phyloP scores from a whole-genome alignment of 2,888 invertebrate genomes.

The Pollenia labialis region DNA sequence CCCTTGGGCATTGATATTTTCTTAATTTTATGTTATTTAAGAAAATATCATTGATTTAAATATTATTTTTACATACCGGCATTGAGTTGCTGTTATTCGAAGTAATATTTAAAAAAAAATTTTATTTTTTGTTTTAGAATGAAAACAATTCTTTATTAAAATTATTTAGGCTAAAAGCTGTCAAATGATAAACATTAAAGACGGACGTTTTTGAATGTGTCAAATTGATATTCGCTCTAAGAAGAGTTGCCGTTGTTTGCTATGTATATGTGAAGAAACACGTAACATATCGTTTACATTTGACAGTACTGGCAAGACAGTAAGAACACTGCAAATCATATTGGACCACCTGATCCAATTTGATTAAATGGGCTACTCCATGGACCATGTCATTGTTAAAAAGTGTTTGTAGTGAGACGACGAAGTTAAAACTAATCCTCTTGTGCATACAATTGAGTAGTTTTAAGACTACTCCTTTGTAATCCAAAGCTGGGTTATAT shows the following conservation, averaged over 20 bases:
- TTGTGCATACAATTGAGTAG: too few relatives aligned
- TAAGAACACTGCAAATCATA: too few relatives aligned
- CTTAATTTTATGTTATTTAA: not conserved
- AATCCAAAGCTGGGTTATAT: too few relatives aligned
- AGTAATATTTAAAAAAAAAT: not conserved
- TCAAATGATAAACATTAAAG: constrained; percentile 31
- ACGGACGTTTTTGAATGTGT: not conserved
- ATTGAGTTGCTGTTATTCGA: constrained; percentile 38
- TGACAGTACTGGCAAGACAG: too few relatives aligned
- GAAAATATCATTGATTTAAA: not conserved
- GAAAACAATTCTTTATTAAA: constrained; percentile 36
- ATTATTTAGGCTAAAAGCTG: constrained; percentile 13
- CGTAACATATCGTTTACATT: too few relatives aligned
- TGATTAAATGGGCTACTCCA: too few relatives aligned
- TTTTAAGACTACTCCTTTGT: too few relatives aligned
- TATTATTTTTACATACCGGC: constrained; percentile 56
- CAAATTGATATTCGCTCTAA: not conserved
- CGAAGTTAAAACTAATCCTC: too few relatives aligned
- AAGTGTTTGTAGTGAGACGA: too few relatives aligned
- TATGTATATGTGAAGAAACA: too few relatives aligned
- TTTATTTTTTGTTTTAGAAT: constrained; percentile 36
- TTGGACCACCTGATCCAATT: too few relatives aligned
- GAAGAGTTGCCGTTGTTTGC: not conserved
- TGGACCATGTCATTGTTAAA: too few relatives aligned
- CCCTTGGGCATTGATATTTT: not conserved